Percentiles rank a stretch among this genome's conserved stretches.
Conservation (phyloP, 2,888 invertebrate species). For the Helicoverpa assulta region DNA sequence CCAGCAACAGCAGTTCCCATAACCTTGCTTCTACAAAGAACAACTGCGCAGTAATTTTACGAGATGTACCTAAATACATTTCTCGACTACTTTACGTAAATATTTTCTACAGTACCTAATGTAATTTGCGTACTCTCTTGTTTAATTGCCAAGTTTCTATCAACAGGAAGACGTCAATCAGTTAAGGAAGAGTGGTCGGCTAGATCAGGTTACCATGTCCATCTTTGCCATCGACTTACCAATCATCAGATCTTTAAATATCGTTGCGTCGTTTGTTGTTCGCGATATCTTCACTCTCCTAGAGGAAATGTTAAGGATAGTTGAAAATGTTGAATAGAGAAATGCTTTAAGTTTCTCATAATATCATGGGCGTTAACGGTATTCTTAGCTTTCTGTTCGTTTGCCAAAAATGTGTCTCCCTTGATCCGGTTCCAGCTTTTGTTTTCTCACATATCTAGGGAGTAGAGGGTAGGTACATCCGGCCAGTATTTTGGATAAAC, state of each 20-base stretch:
- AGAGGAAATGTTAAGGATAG: conserved; percentile 23
- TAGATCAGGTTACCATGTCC: conserved; percentile 53
- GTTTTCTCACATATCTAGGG: conserved; percentile 70
- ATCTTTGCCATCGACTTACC: conserved; percentile 39
- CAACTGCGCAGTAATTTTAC: conserved; percentile 17
- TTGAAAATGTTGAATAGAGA: conserved; percentile 19
- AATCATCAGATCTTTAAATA: conserved; percentile 51
- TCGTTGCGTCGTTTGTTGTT: conserved; percentile 18
- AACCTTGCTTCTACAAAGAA: conserved; percentile 36
- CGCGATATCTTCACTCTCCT: conserved; percentile 15
- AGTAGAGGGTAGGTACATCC: conserved; percentile 64
- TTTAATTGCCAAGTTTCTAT: conserved; percentile 61
- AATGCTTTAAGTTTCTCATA: conserved; percentile 53
- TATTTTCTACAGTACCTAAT: conserved; percentile 21
- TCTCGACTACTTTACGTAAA: conserved; percentile 8
- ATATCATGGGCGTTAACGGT: conserved; percentile 66
- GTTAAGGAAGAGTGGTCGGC: conserved; percentile 24
- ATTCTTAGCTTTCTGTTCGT: conserved; percentile 73
- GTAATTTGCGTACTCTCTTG: conserved; percentile 37
- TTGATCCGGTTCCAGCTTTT: conserved; percentile 74
- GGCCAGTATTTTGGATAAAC: conserved; percentile 58
- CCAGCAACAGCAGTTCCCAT: conserved; percentile 20
- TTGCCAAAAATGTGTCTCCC: conserved; percentile 78
- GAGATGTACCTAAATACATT: conserved; percentile 16
- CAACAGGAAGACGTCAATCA: conserved; percentile 51